Percentiles rank a stretch among this genome's conserved stretches.
phyloP scores from a whole-genome alignment of 2,888 invertebrate species.

The Gnatocerus cornutus region DNA sequence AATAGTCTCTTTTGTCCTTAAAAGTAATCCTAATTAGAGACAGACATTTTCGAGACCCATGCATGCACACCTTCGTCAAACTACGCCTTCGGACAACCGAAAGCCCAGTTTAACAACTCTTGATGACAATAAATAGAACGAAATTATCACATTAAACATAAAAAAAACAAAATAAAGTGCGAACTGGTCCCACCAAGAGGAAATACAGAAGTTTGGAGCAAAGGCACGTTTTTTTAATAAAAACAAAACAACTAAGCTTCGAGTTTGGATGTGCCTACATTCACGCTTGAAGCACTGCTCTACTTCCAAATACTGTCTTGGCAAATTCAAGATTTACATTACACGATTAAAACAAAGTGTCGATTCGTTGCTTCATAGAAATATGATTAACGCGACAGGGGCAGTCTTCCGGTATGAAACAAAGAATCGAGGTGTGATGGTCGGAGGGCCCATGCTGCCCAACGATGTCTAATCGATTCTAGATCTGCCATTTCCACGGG shows the following conservation, averaged over 20 bases:
- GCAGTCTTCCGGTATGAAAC: slow-evolving; percentile 58
- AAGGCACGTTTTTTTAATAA: slow-evolving; percentile 56
- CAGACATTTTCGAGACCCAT: slow-evolving; percentile 24
- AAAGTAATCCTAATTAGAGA: slow-evolving; percentile 30
- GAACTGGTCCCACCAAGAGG: slow-evolving; percentile 56
- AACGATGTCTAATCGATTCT: no score
- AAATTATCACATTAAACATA: slow-evolving; percentile 41
- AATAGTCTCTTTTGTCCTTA: slow-evolving; percentile 43
- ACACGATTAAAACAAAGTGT: slow-evolving; percentile 13
- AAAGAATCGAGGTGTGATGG: slow-evolving; percentile 49
- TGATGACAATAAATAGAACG: slow-evolving; percentile 15
- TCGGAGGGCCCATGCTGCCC: no score
- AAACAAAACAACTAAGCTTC: slow-evolving; percentile 38
- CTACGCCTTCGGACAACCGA: neutral
- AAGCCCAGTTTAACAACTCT: neutral
- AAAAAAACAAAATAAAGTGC: slow-evolving; percentile 28
- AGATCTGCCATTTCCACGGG: no score
- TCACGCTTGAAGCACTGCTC: slow-evolving; percentile 21
- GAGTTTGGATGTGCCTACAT: slow-evolving; percentile 25
- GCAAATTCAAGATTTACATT: slow-evolving; percentile 45
- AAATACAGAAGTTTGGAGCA: slow-evolving; percentile 53
- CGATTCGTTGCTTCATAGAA: slow-evolving; percentile 47
- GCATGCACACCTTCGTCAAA: neutral
- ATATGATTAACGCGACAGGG: slow-evolving; percentile 44
- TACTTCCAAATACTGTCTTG: slow-evolving; percentile 55